A percentile compares a stretch with the other conserved stretches of the same genome.
Conservation (phyloP, 2,888 invertebrate species). For the Coecobrya sp. region DNA sequence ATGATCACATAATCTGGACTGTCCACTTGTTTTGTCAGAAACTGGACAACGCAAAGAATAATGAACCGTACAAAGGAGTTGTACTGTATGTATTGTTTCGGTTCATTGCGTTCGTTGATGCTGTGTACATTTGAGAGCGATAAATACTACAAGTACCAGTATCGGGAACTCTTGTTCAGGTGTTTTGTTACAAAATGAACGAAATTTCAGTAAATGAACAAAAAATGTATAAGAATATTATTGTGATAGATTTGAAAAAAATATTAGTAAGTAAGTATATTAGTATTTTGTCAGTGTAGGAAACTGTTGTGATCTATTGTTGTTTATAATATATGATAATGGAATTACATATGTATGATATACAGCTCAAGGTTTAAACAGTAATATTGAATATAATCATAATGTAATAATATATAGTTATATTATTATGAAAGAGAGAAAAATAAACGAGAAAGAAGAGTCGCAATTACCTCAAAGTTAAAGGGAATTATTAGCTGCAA, state of each 20-base stretch:
- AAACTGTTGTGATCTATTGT: slow-evolving; percentile 3
- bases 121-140: neutral
- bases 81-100: slow-evolving; percentile 30
- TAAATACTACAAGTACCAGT: neutral
- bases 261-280: neutral
- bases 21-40: neutral
- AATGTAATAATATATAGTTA: slow-evolving; percentile 18
- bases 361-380: slow-evolving; percentile 3
- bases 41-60: neutral
- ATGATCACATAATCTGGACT: slow-evolving; percentile 12
- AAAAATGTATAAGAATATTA: neutral
- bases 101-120: neutral
- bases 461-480: slow-evolving; percentile 66
- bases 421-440: slow-evolving; percentile 49
- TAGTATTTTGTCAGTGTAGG: neutral
- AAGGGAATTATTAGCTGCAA: slow-evolving; percentile 67
- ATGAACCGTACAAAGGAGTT: slow-evolving; percentile 16
- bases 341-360: neutral
- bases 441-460: slow-evolving; percentile 61
- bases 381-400: slow-evolving; percentile 3
- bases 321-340: neutral
- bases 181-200: neutral
- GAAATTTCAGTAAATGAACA: neutral
- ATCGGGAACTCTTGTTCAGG: neutral
- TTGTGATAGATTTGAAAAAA: neutral